Base-by-base conservation (phyloP, 2,888 invertebrate species). In the Rhorus exstirpatorius region DNA sequence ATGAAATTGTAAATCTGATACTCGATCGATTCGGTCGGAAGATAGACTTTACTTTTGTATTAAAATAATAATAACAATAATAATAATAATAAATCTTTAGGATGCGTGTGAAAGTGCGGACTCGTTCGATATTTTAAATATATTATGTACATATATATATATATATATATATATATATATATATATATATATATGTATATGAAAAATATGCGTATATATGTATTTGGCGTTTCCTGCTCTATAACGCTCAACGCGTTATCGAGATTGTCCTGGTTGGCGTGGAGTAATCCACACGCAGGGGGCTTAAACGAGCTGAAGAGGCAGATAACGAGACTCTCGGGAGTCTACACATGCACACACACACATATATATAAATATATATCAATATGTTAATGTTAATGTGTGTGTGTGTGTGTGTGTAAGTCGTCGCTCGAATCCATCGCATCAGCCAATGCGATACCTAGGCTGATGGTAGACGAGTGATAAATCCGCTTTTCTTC, bases 181-280 rank as follows among this genome's bases (percentile, higher is more conserved):
- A 31, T 6, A 31, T 6, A 31, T 31, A 2, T 6, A 31, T 31
- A n/a, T 17, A 38, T 10, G 10, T 1, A 38, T n/a, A n/a, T 26
- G 26, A 58, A 58, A 35, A 51, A 8, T n/a, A n/a, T n/a, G n/a
- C n/a, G n/a, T 8, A 44, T 41, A 55, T 58, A 41, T 38, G 51
- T 53, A 35, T 19, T 49, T 38, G 8, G 12, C 2, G 14, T 55
- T 60, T 67, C 49, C 60, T 61, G 12, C 14, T 60, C 14, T n/a
- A 14, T n/a, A 70, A 35, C 70, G 31, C 12, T 53, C 44, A 46
- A 53, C 76, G 35, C 81, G 85, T 88, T 89, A 89, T 89, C 90
- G 83, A 82, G 85, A 87, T 87, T 84, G 83, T 84, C 83, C 85
- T 53, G 53, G 84, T 80, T 87, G 85, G 86, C 86, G 72, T 61